phyloP scores from a whole-genome alignment of 2,888 invertebrate species.

The Pollenia labialis region DNA sequence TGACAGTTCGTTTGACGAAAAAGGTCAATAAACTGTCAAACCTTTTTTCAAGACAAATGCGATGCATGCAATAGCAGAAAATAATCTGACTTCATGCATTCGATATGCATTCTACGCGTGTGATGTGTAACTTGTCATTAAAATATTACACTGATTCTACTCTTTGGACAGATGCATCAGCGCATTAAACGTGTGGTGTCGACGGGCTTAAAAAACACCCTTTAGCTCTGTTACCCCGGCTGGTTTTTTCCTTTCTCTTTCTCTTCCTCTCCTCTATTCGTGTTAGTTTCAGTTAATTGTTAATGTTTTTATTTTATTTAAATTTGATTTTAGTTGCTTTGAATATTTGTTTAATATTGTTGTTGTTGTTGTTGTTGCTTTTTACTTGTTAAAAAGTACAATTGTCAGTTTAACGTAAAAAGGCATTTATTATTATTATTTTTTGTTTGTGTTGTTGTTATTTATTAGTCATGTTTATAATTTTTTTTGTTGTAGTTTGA shows the following conservation, averaged over 20 bases:
- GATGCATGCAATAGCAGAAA: too few species aligned
- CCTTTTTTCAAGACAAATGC: too few species aligned
- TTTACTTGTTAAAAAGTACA: constrained; percentile 37
- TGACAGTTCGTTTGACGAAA: too few species aligned
- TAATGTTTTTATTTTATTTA: constrained; percentile 45
- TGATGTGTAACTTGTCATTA: too few species aligned
- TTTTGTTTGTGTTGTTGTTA: constrained; percentile 23
- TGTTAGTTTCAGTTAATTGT: constrained; percentile 43
- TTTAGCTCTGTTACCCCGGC: neutral
- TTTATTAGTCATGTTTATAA: constrained; percentile 58
- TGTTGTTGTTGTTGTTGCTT: constrained; percentile 11
- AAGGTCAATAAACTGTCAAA: too few species aligned
- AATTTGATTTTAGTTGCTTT: constrained; percentile 50
- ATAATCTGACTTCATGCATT: too few species aligned
- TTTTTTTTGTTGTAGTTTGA: constrained; percentile 26
- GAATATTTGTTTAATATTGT: constrained; percentile 12
- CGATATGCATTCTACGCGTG: too few species aligned
- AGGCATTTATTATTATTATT: constrained; percentile 37
- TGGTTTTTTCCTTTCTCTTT: neutral
- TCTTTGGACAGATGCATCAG: too few species aligned
- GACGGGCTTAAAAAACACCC: too few species aligned
- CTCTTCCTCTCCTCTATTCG: neutral
- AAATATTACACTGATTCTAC: too few species aligned
- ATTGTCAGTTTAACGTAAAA: constrained; percentile 59
- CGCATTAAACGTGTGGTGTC: too few species aligned